These are phyloP conservation scores for Apoderus coryli DNA, from an alignment of 2,888 invertebrate genomes.

Conservation along the genomic window DNA sequence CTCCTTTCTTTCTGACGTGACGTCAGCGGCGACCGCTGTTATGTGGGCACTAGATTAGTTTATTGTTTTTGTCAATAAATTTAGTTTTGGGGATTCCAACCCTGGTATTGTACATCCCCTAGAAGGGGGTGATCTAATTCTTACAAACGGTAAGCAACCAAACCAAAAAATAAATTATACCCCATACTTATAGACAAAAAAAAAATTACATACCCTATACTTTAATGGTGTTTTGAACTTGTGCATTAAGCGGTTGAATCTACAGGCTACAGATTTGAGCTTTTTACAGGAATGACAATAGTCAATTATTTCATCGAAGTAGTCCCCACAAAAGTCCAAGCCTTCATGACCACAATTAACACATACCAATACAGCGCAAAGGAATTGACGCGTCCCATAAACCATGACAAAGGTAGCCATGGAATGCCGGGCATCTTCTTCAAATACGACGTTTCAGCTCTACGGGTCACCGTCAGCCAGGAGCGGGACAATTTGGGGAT, in stretches of 20 bases:
- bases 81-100: conserved; percentile 83
- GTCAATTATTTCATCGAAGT: conserved; percentile 93
- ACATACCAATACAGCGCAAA: conserved; percentile 93
- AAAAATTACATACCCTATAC: conserved; percentile 1
- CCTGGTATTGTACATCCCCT: conserved; percentile 79
- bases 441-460: conserved; percentile 85
- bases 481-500: conserved; percentile 62
- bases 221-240: too few species aligned
- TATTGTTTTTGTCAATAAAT: too few species aligned
- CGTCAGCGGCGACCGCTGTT: too few species aligned
- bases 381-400: conserved; percentile 68
- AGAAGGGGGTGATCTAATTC: conserved; percentile 12
- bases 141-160: conserved; percentile 4
- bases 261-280: too few species aligned
- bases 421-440: conserved; percentile 91
- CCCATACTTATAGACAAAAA: too few species aligned
- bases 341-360: conserved; percentile 53
- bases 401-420: conserved; percentile 65
- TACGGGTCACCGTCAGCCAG: conserved; percentile 71
- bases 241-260: too few species aligned
- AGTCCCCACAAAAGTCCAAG: conserved; percentile 88
- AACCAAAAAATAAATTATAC: neutral
- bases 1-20: too few species aligned
- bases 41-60: too few species aligned
- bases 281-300: conserved; percentile 52